These are phyloP conservation scores for Oegoconia quadripuncta DNA, from an alignment of 2,888 invertebrate species.

Conservation along the genomic window DNA sequence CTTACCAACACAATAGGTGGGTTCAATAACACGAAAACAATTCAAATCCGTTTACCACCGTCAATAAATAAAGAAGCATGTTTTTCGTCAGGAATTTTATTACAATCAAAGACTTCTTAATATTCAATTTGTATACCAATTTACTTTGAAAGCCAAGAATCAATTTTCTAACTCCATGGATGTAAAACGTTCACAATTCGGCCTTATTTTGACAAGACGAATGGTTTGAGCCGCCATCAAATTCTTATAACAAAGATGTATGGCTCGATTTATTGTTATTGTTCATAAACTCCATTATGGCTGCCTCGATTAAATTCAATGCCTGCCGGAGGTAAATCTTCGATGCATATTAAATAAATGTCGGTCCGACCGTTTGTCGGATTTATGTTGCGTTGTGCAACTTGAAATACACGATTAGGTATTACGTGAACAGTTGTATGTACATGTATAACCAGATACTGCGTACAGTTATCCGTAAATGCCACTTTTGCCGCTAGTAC, in stretches of 20 bases:
- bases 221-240: constrained; percentile 28
- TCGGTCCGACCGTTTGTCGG: constrained; percentile 50
- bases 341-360: constrained; percentile 72
- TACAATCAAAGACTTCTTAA: constrained; percentile 9
- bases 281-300: constrained; percentile 58
- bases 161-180: constrained; percentile 4
- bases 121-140: constrained; percentile 15
- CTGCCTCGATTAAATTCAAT: constrained; percentile 69
- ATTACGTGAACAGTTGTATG: too few relatives aligned
- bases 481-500: too few relatives aligned
- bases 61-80: constrained; percentile 9
- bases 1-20: too few relatives aligned
- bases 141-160: constrained; percentile 2
- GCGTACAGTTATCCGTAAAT: too few relatives aligned
- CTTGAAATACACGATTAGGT: constrained; percentile 4
- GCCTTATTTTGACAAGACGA: constrained; percentile 41
- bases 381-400: constrained; percentile 46
- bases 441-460: not conserved
- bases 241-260: constrained; percentile 24
- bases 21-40: constrained; percentile 11
- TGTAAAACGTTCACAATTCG: constrained; percentile 17
- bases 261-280: constrained; percentile 45
- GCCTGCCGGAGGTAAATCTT: constrained; percentile 69
- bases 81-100: constrained; percentile 6
- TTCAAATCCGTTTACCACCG: constrained; percentile 10